Evolutionary conservation across 1,140 invertebrate species (phyloP).

Genomic region (Trichonephila clavipes): DNA sequence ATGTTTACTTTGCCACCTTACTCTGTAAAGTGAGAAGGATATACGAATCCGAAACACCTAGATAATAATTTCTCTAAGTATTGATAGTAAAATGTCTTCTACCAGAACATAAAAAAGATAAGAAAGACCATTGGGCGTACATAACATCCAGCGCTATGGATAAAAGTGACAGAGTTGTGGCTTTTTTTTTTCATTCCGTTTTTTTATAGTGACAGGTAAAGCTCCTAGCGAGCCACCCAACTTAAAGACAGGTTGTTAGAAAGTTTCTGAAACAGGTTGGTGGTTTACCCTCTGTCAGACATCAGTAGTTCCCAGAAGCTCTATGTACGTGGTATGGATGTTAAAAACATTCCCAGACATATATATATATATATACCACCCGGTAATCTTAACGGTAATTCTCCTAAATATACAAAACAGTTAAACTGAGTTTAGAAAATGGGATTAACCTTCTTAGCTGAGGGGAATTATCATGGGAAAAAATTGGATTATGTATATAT

Average conservation of each 20-base stretch:
- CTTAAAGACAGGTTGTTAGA: background rate
- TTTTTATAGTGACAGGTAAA: constrained; percentile 48
- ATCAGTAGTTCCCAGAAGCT: constrained; percentile 30
- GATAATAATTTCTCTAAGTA: constrained; percentile 14
- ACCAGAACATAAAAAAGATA: constrained; percentile 62
- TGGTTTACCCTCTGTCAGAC: constrained; percentile 35
- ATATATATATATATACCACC: background rate
- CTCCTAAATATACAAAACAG: background rate
- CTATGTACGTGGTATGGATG: background rate
- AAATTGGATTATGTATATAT: no score
- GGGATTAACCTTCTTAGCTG: no score
- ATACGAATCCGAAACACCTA: background rate
- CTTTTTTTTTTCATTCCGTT: background rate
- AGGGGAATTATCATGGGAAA: no score
- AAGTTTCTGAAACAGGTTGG: constrained; percentile 48
- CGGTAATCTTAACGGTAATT: background rate
- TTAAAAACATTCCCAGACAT: constrained; percentile 1
- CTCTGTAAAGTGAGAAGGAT: background rate
- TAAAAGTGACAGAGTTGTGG: constrained; percentile 44
- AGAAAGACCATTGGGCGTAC: constrained; percentile 7
- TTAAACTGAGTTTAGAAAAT: no score
- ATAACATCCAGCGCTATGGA: constrained; percentile 43
- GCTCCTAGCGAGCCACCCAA: background rate
- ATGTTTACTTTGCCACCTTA: background rate
- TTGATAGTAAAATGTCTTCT: constrained; percentile 51